Evolutionary conservation across 2,888 invertebrate genomes (phyloP), one percentile per base, ranked within the genome.

Genomic region (Nineta flava): DNA sequence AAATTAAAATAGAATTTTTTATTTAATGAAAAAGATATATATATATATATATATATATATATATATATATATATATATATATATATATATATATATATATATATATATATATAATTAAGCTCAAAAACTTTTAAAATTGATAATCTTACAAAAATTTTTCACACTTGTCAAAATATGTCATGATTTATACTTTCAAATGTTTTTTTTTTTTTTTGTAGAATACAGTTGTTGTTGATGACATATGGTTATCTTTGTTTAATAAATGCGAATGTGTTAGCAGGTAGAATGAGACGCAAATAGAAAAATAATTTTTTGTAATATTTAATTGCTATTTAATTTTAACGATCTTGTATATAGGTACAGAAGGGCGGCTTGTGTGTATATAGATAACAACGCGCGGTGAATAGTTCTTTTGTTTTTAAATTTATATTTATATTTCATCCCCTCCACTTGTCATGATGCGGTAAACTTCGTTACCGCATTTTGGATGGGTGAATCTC

Each of bases 271-370:
- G 5, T 38, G 26, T 7, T 26, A 26, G 26, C 26, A 26, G 26
- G 26, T 26, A 26, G 26, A 26, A 26, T 26, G 26, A 26, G 26
- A 26, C 7, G 7, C 4, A 26, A 26, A 26, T 38, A 15, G 12
- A 7, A 38, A 6, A 38, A 15, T 15, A 15, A 38, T 38, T 13
- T 38, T 13, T 13, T 38, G n/a, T 38, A 38, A 38, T 38, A 38
- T 38, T 38, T 38, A 38, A 38, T 38, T 38, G 38, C 38, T 38
- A 38, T 38, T 38, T 38, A 38, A 38, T 38, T 38, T 38, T 38
- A 38, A 38, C 15, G 38, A 38, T 38, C 38, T 38, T 26, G 26
- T 26, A 6, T 26, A 26, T 26, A 7, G 7, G 26, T 6, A 26
- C 1, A 26, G n/a, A 15, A 38, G 38, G 38, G 38, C 38, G 38